phyloP scores from a whole-genome alignment of 2,797 vertebrate species.

The Poeciliopsis infans region DNA sequence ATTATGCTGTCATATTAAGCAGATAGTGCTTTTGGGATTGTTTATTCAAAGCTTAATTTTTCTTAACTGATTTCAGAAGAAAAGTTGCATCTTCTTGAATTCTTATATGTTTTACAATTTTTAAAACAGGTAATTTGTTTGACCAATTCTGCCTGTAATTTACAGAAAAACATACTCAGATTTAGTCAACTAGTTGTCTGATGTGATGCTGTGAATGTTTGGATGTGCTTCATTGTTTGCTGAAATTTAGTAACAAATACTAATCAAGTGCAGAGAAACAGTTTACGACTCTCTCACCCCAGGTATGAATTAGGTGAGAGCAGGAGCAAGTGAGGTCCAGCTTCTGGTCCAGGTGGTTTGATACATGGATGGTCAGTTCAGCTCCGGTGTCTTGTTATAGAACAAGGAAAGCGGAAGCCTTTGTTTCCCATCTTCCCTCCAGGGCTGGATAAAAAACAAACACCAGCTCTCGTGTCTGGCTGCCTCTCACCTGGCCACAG shows the following conservation, averaged over 20 bases:
- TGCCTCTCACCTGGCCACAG: slow-evolving; percentile 46
- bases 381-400: slow-evolving; percentile 69
- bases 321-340: slow-evolving; percentile 69
- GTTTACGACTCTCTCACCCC: slow-evolving; percentile 44
- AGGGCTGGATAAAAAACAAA: slow-evolving; percentile 62
- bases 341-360: slow-evolving; percentile 75
- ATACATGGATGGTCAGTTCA: slow-evolving; percentile 78
- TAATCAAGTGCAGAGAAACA: neutral
- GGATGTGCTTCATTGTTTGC: neutral
- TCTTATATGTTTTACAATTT: neutral
- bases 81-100: neutral
- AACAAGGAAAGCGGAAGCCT: slow-evolving; percentile 58
- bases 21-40: neutral
- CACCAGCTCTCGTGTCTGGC: slow-evolving; percentile 30
- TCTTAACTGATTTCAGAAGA: neutral
- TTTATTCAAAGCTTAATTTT: neutral
- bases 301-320: slow-evolving; percentile 48
- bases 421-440: slow-evolving; percentile 69
- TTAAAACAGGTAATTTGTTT: neutral
- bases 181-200: neutral
- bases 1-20: neutral
- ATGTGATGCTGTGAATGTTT: neutral
- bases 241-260: neutral
- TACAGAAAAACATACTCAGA: neutral
- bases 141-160: neutral